phyloP scores from a whole-genome alignment of 2,888 invertebrate genomes.

The Nineta flava region DNA sequence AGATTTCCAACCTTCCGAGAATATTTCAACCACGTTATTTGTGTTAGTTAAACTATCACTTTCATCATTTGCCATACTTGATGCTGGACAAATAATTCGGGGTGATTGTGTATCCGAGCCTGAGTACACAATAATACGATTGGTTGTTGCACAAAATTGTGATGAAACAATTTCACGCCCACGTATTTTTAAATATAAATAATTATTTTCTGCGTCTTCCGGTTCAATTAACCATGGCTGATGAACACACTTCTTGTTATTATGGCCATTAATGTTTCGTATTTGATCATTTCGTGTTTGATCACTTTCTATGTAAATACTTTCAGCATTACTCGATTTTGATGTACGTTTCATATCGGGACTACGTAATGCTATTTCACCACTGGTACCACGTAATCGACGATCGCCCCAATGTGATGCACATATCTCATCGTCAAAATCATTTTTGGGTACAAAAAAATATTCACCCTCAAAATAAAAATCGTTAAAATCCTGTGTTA shows the following conservation, averaged over 20 bases:
- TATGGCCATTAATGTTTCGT: slow-evolving; percentile 32
- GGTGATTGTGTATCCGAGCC: slow-evolving; percentile 45
- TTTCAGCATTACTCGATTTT: slow-evolving; percentile 30
- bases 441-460: slow-evolving; percentile 42
- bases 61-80: slow-evolving; percentile 19
- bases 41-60: slow-evolving; percentile 6
- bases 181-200: slow-evolving; percentile 52
- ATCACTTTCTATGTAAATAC: slow-evolving; percentile 26
- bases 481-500: slow-evolving; percentile 63
- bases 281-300: slow-evolving; percentile 33
- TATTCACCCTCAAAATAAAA: slow-evolving; percentile 64
- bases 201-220: slow-evolving; percentile 49
- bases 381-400: slow-evolving; percentile 51
- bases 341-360: slow-evolving; percentile 32
- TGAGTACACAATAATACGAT: slow-evolving; percentile 55
- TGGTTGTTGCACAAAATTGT: slow-evolving; percentile 46
- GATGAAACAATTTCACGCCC: slow-evolving; percentile 34
- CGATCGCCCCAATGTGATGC: slow-evolving; percentile 48
- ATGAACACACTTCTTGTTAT: slow-evolving; percentile 39
- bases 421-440: slow-evolving; percentile 40
- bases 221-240: slow-evolving; percentile 69
- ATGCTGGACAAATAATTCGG: slow-evolving; percentile 50
- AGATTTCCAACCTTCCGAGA: slow-evolving; percentile 53
- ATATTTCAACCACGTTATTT: slow-evolving; percentile 42
- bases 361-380: slow-evolving; percentile 52